Percentiles rank a stretch among this genome's conserved stretches.
These are phyloP conservation scores for Neotragus pygmaeus DNA, from an alignment of 2,113 vertebrate species.

Conservation along the genomic window DNA sequence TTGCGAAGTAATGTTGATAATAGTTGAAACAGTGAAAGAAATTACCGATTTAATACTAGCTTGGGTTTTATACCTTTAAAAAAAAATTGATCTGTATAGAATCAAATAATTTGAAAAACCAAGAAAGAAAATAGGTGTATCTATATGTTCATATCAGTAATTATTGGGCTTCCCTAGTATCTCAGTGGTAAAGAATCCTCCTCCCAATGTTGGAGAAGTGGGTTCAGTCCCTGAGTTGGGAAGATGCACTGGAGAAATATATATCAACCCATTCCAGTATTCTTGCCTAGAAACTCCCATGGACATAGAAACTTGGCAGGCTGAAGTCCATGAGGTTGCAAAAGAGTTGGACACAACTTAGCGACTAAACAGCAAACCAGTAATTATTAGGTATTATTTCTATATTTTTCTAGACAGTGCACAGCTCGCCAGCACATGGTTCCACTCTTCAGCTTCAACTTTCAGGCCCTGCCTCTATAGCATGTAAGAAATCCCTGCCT, in stretches of 20 bases:
- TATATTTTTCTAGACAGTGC: neutral
- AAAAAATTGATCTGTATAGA: neutral
- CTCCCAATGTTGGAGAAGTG: neutral
- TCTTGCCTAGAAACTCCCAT: neutral
- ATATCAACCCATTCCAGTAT: neutral
- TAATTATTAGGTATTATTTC: neutral
- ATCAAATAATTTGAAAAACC: slow-evolving; percentile 15
- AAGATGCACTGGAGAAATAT: neutral
- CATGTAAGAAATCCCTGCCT: neutral
- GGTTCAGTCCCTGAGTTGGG: neutral
- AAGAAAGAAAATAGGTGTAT: neutral
- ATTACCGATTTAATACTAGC: neutral
- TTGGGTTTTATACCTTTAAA: neutral
- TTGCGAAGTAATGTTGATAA: neutral
- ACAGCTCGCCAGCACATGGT: neutral
- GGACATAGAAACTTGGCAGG: neutral
- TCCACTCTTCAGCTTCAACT: neutral
- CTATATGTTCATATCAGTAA: neutral
- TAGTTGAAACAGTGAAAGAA: slow-evolving; percentile 17
- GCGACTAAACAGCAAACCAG: neutral
- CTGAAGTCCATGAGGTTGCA: neutral
- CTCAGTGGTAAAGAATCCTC: neutral
- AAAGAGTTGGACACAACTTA: neutral
- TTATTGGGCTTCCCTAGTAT: neutral
- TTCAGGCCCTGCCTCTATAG: neutral